Evolutionary conservation across 2,888 invertebrate species (phyloP), one percentile per base, ranked within the genome.

Genomic region (Trichogramma dendrolimi): DNA sequence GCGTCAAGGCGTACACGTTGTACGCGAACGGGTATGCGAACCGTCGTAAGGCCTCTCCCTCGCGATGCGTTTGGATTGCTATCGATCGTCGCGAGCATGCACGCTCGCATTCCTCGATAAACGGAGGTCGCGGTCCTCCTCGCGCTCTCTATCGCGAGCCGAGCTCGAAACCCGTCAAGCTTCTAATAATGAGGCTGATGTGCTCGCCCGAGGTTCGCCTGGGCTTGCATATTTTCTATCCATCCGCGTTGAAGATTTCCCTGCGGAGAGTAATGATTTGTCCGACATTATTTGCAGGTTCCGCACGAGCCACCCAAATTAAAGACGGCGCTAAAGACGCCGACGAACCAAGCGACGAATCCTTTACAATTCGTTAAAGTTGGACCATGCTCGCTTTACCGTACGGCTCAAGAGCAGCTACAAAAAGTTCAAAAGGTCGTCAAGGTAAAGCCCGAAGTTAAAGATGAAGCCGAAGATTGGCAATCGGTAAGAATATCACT

Each of bases 301-400:
- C 69, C 78, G 59, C 75, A 77, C 63, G 79, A 79, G 67, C 79
- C 79, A 66, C 78, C 79, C 48, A 79, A 79, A 71, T 71, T 79
- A 60, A 78, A 75, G 61, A 79, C 79, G 56, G 75, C 76, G 1
- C 67, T 79, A 57, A 79, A 78, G 71, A 89, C 89, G 60, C 90
- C 92, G 70, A 87, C 89, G 62, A 91, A 91, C 80, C 92, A 92
- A 66, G 91, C 92, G 46, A 87, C 86, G 67, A 93, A 93, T 80
- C 92, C 94, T 64, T 85, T 94, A 75, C 93, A 94, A 82, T 94
- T 94, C 81, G 88, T 94, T 68, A 90, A 90, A 80, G 91, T 93
- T 46, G 91, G 91, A 51, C 92, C 93, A n/a, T 91, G 91, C 71
- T 89, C 90, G 73, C 85, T 94, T 60, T 92, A 90, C 81, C 89